These are phyloP conservation scores for Stictonetta naevosa DNA, from an alignment of 2,113 vertebrate genomes.

Conservation along the genomic window DNA sequence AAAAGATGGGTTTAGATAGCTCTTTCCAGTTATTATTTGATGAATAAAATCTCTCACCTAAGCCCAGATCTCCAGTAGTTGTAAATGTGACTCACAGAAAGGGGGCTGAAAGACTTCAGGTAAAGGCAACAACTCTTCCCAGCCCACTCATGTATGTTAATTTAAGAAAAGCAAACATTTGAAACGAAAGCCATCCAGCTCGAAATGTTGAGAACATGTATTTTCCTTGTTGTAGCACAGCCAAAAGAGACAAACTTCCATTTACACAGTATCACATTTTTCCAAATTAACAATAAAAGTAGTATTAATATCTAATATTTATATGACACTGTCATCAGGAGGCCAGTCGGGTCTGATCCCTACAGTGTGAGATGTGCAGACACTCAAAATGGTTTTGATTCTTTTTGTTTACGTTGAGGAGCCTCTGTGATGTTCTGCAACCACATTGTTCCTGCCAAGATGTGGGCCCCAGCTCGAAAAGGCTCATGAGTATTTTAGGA, in stretches of 20 bases:
- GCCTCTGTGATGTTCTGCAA: background rate
- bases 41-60: background rate
- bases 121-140: background rate
- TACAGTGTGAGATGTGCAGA: background rate
- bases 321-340: constrained; percentile 7
- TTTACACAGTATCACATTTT: constrained; percentile 33
- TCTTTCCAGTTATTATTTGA: background rate
- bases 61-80: background rate
- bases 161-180: constrained; percentile 50
- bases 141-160: background rate
- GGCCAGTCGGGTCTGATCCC: background rate
- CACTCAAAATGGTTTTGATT: background rate
- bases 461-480: background rate
- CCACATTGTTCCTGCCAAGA: background rate
- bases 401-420: constrained; percentile 2
- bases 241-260: constrained; percentile 43
- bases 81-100: background rate
- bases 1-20: background rate
- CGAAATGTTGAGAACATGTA: constrained; percentile 40
- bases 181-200: constrained; percentile 8
- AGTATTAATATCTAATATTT: constrained; percentile 53
- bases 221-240: constrained; percentile 20
- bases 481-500: background rate
- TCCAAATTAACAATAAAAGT: constrained; percentile 44
- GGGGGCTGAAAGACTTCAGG: background rate